Evolutionary conservation across 2,113 vertebrate species (phyloP).

Genomic region (Scalopus aquaticus): DNA sequence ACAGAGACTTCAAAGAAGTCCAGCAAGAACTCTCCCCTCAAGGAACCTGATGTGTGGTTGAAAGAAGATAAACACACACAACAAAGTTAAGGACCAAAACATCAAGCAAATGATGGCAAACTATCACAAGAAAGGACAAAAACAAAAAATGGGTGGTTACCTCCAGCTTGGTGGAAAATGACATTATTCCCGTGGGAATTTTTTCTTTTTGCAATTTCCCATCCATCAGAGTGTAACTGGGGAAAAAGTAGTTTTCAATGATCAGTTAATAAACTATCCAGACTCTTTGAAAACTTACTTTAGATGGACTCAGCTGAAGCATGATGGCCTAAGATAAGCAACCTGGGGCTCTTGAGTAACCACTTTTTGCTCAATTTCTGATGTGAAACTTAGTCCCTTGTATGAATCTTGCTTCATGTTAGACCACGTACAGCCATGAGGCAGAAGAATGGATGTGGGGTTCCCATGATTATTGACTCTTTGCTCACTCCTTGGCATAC

Average conservation of each 20-base stretch:
- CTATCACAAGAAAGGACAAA: neutral
- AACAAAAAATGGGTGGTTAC: neutral
- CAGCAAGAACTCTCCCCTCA: neutral
- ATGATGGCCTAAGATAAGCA: no score
- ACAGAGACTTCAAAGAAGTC: neutral
- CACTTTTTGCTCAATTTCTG: no score
- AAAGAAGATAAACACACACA: constrained; percentile 3
- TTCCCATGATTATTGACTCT: no score
- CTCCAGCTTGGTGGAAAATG: neutral
- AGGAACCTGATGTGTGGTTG: constrained; percentile 27
- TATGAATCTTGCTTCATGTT: no score
- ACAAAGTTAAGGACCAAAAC: neutral
- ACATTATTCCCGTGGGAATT: neutral
- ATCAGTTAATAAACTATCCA: neutral
- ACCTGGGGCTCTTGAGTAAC: no score
- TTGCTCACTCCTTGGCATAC: no score
- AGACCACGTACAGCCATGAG: no score
- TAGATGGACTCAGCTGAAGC: neutral
- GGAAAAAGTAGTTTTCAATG: neutral
- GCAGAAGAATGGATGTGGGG: no score
- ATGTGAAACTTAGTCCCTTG: no score
- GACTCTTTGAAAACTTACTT: constrained; percentile 4
- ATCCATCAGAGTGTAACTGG: neutral
- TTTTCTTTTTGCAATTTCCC: neutral
- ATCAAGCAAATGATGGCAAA: neutral